A percentile compares a stretch with the other conserved stretches of the same genome.
Evolutionary conservation across 2,797 vertebrate species (phyloP).

Genomic region (Karalla daura): DNA sequence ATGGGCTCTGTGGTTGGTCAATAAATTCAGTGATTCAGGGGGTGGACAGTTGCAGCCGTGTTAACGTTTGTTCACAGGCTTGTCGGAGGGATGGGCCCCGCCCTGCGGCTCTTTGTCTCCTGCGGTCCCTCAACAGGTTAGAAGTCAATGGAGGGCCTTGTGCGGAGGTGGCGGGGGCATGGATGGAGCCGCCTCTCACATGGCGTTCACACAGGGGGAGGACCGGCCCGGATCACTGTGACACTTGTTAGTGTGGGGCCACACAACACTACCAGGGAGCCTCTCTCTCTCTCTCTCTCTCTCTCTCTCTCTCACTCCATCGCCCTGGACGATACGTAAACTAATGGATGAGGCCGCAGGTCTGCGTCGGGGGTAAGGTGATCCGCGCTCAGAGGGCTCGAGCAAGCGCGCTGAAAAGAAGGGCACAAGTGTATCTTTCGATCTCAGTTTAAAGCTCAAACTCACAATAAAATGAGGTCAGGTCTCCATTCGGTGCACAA

Average conservation of each 20-base stretch:
- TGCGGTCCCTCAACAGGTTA: constrained; percentile 91
- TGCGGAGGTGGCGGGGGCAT: constrained; percentile 83
- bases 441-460: constrained; percentile 71
- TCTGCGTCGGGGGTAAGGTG: constrained; percentile 61
- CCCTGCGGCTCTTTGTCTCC: constrained; percentile 86
- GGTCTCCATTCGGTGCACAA: constrained; percentile 45
- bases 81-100: constrained; percentile 89
- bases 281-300: constrained; percentile 29
- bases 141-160: constrained; percentile 94
- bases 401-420: constrained; percentile 61
- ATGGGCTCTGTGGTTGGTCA: constrained; percentile 96
- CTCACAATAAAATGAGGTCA: constrained; percentile 74
- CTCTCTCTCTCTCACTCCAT: no score
- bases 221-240: constrained; percentile 75
- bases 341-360: constrained; percentile 60
- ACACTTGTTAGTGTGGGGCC: constrained; percentile 82
- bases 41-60: constrained; percentile 93
- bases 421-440: constrained; percentile 69
- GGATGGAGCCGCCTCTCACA: constrained; percentile 84
- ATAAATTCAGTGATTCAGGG: constrained; percentile 94
- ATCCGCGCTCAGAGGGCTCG: constrained; percentile 71
- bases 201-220: constrained; percentile 82
- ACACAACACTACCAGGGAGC: constrained; percentile 56
- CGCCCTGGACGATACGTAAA: constrained; percentile 46
- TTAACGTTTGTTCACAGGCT: constrained; percentile 94